These are phyloP conservation scores for Calosoma granatense DNA, from an alignment of 1,140 invertebrate genomes.

Conservation along the genomic window DNA sequence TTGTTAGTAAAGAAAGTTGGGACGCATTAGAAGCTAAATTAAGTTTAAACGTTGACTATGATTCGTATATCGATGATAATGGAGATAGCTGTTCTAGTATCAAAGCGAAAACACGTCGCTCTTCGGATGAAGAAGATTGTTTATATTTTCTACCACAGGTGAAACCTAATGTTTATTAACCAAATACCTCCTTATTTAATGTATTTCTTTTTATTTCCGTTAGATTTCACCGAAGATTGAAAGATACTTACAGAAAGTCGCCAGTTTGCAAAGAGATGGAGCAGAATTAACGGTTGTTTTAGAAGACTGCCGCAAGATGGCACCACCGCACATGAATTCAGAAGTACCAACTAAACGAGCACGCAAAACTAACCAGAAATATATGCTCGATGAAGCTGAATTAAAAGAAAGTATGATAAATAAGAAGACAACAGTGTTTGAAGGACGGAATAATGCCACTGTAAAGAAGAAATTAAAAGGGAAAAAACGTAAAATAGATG, in stretches of 20 bases:
- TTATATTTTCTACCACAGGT: background rate
- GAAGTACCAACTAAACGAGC: background rate
- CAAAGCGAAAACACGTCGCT: background rate
- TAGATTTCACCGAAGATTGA: background rate
- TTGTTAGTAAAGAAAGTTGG: conserved; percentile 28
- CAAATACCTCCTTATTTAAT: background rate
- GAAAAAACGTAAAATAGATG: background rate
- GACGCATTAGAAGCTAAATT: conserved; percentile 30
- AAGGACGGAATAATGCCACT: too few relatives aligned
- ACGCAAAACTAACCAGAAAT: background rate
- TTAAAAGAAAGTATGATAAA: background rate
- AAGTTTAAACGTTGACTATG: conserved; percentile 19
- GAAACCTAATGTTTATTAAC: background rate
- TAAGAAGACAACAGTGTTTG: background rate
- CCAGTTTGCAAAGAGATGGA: background rate
- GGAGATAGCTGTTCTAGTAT: conserved; percentile 12
- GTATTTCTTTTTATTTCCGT: background rate
- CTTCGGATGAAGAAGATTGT: background rate
- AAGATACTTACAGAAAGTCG: background rate
- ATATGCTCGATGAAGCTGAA: background rate
- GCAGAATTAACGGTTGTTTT: background rate
- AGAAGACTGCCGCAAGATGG: background rate
- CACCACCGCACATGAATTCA: background rate
- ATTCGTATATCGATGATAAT: conserved; percentile 20
- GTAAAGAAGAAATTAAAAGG: background rate